A percentile compares a stretch with the other conserved stretches of the same genome.
phyloP scores from a whole-genome alignment of 2,888 invertebrate species.

The Nephrotoma flavescens region DNA sequence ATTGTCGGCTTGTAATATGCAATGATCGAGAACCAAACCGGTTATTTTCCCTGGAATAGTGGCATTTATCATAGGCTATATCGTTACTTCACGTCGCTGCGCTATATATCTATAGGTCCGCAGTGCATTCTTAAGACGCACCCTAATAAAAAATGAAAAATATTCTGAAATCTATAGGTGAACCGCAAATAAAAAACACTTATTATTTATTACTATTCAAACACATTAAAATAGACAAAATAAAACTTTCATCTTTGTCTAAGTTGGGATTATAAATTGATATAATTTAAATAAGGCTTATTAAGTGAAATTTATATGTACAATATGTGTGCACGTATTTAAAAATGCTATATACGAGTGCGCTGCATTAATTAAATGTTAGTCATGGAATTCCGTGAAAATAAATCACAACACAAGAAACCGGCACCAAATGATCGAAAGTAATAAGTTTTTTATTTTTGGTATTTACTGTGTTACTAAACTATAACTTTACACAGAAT shows the following conservation, averaged over 20 bases:
- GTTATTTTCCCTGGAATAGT: too few relatives aligned
- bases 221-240: neutral
- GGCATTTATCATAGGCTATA: too few relatives aligned
- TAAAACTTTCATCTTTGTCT: neutral
- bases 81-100: too few relatives aligned
- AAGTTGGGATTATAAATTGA: neutral
- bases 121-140: too few relatives aligned
- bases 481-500: neutral
- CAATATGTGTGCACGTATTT: neutral
- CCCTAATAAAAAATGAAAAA: too few relatives aligned
- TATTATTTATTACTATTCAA: too few relatives aligned
- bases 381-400: neutral
- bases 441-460: neutral
- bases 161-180: too few relatives aligned
- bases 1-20: too few relatives aligned
- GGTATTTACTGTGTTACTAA: neutral
- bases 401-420: neutral
- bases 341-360: neutral
- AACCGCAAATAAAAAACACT: too few relatives aligned
- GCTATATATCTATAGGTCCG: too few relatives aligned
- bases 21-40: too few relatives aligned
- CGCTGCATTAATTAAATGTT: neutral
- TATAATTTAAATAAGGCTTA: neutral
- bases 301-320: neutral
- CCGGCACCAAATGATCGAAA: neutral